These are phyloP conservation scores for Lagopus leucura DNA, from an alignment of 2,113 vertebrate species.

Conservation along the genomic window DNA sequence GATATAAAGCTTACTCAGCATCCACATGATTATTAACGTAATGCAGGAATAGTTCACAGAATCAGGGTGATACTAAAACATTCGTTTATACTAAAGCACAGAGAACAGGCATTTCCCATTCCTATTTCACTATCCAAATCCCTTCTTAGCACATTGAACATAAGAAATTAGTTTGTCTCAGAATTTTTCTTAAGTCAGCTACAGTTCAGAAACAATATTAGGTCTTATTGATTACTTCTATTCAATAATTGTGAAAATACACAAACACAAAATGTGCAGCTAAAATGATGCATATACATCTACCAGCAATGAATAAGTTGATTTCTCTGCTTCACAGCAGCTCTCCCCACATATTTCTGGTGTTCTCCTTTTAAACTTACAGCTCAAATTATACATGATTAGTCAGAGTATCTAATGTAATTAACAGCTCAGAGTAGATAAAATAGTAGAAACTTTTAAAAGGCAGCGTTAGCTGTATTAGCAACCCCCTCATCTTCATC, in stretches of 20 bases:
- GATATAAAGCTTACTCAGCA: neutral
- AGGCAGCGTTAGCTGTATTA: neutral
- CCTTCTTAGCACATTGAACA: neutral
- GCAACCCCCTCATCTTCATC: neutral
- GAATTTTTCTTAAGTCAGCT: neutral
- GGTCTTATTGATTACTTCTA: neutral
- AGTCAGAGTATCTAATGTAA: neutral
- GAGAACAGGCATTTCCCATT: neutral
- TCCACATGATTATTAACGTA: neutral
- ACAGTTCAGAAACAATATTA: neutral
- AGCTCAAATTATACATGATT: neutral
- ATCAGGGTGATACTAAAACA: neutral
- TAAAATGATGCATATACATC: neutral
- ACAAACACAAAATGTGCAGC: neutral
- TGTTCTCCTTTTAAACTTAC: neutral
- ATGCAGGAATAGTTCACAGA: neutral
- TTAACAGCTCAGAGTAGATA: neutral
- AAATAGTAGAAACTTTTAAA: neutral
- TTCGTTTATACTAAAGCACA: neutral
- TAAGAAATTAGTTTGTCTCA: neutral
- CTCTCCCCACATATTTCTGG: neutral
- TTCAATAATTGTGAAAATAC: neutral
- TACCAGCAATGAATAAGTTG: neutral
- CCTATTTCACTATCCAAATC: neutral
- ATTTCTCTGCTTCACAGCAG: neutral